Evolutionary conservation across 2,888 invertebrate genomes (phyloP).

Genomic region (Shargacucullia verbasci): DNA sequence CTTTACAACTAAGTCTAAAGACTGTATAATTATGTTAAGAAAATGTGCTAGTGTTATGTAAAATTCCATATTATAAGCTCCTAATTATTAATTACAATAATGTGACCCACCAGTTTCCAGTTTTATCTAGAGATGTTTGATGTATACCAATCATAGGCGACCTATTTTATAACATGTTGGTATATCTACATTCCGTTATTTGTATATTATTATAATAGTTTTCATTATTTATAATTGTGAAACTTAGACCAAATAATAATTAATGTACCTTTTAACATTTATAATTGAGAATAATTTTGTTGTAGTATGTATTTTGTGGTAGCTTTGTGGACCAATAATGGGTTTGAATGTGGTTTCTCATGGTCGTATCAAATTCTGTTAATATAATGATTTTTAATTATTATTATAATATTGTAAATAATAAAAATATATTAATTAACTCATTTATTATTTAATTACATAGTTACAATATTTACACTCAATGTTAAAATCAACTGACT

Average conservation of each 20-base stretch:
- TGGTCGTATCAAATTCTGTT: conserved; percentile 83
- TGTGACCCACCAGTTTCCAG: conserved; percentile 89
- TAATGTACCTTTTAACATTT: conserved; percentile 88
- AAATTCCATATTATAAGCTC: conserved; percentile 78
- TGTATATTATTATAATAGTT: conserved; percentile 85
- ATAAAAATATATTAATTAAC: conserved; percentile 84
- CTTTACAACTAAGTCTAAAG: conserved; percentile 87
- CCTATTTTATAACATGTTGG: conserved; percentile 79
- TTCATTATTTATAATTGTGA: conserved; percentile 86
- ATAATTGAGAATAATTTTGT: conserved; percentile 81
- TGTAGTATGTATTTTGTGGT: conserved; percentile 83
- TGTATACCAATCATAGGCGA: conserved; percentile 81
- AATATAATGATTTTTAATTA: conserved; percentile 79
- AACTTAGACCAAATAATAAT: conserved; percentile 90
- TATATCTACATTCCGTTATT: conserved; percentile 88
- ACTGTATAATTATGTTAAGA: conserved; percentile 87
- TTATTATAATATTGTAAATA: conserved; percentile 84
- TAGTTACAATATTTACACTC: conserved; percentile 11
- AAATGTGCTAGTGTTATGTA: conserved; percentile 87
- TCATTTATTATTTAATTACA: conserved; percentile 66
- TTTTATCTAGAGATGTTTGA: conserved; percentile 85
- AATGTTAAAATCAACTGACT: conserved; percentile 46
- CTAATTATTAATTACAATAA: conserved; percentile 76
- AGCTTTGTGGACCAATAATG: conserved; percentile 87
- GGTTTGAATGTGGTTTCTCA: conserved; percentile 84